Evolutionary conservation across 2,888 invertebrate genomes (phyloP), one percentile per base, ranked within the genome.

Genomic region (Sphaerophoria taeniata): DNA sequence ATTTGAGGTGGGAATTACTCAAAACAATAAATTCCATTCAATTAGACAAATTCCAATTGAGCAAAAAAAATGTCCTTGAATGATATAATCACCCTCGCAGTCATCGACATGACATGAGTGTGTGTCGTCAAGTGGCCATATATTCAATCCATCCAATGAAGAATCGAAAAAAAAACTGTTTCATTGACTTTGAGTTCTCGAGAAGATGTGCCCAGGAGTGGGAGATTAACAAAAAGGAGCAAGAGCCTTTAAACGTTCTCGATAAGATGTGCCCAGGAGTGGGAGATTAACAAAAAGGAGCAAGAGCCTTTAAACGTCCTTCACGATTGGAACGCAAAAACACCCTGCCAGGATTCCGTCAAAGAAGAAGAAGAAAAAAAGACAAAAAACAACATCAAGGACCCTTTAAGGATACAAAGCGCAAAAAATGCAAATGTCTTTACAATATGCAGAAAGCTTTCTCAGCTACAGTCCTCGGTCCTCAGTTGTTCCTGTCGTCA

Each of bases 361-460:
- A 12, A 7, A 39, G 14, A 14, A 51, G 24, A 24, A 16, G 16
- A 14, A 43, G 47, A 55, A 34, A 63, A 56, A 24, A n/a, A n/a
- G n/a, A n/a, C n/a, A n/a, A n/a, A n/a, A 24, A 61, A 60, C 58
- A 65, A 31, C 51, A 47, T 63, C 71, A 55, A 80, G 71, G 67
- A 63, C 69, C 60, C 61, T 65, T 76, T 61, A 33, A 56, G 61
- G 71, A 75, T 75, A 51, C 63, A 51, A 51, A 39, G 12, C 24
- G 24, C 34, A 51, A 51, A 81, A 81, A 84, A 85, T 76, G 72
- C 81, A 85, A 85, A 85, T 81, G 80, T 70, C 71, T 81, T 80
- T 70, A 60, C 71, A 67, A 69, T 77, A 65, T 75, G 53, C 53
- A 67, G 5, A 31, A 31, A 67, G 51, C 39, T 67, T 39, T 16